Evolutionary conservation across 2,888 invertebrate genomes (phyloP).

Genomic region (Himalopsyche anomala): DNA sequence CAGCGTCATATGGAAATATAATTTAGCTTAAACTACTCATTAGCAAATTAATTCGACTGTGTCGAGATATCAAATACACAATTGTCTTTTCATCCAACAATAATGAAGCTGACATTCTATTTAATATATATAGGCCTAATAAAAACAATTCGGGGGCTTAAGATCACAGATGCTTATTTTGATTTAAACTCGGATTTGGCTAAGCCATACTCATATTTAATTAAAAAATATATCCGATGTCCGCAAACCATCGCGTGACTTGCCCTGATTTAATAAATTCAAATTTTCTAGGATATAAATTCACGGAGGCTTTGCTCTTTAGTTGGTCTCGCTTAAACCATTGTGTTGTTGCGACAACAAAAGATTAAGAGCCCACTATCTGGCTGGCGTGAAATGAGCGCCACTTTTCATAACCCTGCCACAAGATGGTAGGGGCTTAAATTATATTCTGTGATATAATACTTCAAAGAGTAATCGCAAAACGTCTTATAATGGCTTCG

Average conservation of each 20-base stretch:
- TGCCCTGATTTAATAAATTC: slow-evolving; percentile 1
- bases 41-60: too few species aligned
- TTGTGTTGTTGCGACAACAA: slow-evolving; percentile 26
- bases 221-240: not conserved
- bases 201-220: too few species aligned
- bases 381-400: slow-evolving; percentile 14
- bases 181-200: too few species aligned
- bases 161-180: too few species aligned
- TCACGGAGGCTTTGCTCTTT: not conserved
- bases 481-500: slow-evolving; percentile 13
- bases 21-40: too few species aligned
- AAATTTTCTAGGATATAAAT: slow-evolving; percentile 26
- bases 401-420: slow-evolving; percentile 9
- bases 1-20: too few species aligned
- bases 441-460: slow-evolving; percentile 1
- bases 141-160: too few species aligned
- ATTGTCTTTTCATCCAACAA: too few species aligned
- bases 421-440: slow-evolving; percentile 10
- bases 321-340: not conserved
- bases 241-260: not conserved
- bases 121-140: too few species aligned
- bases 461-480: slow-evolving; percentile 16
- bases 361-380: slow-evolving; percentile 26
- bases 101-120: too few species aligned
- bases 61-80: too few species aligned